A percentile compares a stretch with the other conserved stretches of the same genome.
These are phyloP conservation scores for Drosophila fuyamai DNA, from an alignment of 1,140 invertebrate genomes.

Conservation along the genomic window DNA sequence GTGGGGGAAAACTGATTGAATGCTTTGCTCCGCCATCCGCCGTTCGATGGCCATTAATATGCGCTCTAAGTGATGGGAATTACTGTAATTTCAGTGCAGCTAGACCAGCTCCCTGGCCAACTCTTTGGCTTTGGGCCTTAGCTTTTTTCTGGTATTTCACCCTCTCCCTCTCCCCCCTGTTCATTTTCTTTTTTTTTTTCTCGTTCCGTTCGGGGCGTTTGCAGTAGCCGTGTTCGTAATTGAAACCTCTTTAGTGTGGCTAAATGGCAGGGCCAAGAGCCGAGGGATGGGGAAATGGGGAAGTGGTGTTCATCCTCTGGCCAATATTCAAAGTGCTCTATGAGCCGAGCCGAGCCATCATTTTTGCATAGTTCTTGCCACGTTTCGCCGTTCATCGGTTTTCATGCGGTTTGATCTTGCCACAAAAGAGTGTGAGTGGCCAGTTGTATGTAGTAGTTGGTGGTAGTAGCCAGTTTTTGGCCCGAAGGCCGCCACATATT, in stretches of 20 bases:
- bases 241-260: constrained; percentile 83
- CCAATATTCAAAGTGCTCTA: constrained; percentile 64
- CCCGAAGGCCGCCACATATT: constrained; percentile 69
- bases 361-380: constrained; percentile 81
- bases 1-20: constrained; percentile 51
- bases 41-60: constrained; percentile 82
- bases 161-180: not conserved
- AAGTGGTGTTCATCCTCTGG: constrained; percentile 53
- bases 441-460: constrained; percentile 27
- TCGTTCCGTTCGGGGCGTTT: constrained; percentile 59
- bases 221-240: constrained; percentile 76
- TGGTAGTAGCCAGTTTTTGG: constrained; percentile 55
- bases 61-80: constrained; percentile 84
- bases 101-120: constrained; percentile 45
- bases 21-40: constrained; percentile 54
- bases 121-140: constrained; percentile 41
- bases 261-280: constrained; percentile 64
- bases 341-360: constrained; percentile 58
- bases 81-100: constrained; percentile 79
- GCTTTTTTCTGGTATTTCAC: constrained; percentile 20
- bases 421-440: constrained; percentile 43
- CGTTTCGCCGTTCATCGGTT: constrained; percentile 62
- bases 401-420: constrained; percentile 59
- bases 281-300: constrained; percentile 8
- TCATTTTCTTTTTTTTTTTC: constrained; percentile 20